Conservation (phyloP, 2,797 vertebrate species). For the Amazona finschi region DNA sequence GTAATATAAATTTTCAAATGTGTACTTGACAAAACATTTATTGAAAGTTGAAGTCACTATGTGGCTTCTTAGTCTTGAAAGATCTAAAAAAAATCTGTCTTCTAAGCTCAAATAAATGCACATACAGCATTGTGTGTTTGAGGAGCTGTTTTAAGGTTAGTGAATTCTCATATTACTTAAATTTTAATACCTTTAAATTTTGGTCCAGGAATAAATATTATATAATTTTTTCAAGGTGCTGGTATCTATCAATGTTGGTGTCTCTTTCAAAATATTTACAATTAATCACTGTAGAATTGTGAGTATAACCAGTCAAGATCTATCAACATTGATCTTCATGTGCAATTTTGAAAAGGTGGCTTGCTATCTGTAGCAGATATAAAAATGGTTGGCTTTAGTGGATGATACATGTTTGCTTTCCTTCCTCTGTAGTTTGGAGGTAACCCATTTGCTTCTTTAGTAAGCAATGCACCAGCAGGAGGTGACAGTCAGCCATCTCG, state of each 20-base stretch:
- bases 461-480: slow-evolving; percentile 74
- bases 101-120: neutral
- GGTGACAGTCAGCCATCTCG: slow-evolving; percentile 79
- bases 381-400: neutral
- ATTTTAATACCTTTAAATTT: neutral
- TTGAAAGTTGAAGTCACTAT: neutral
- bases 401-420: neutral
- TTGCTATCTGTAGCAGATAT: neutral
- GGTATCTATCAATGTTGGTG: neutral
- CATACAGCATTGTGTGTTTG: neutral
- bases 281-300: neutral
- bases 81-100: neutral
- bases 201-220: neutral
- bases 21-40: neutral
- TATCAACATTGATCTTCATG: neutral
- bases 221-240: neutral
- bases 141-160: neutral
- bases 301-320: neutral
- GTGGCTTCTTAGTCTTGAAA: neutral
- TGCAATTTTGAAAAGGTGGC: neutral
- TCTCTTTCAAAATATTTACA: neutral
- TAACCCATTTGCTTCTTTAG: slow-evolving; percentile 83
- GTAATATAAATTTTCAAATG: neutral
- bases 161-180: neutral
- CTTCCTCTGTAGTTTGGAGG: slow-evolving; percentile 78